Evolutionary conservation across 2,888 invertebrate genomes (phyloP).

Genomic region (Drosophila antonietae): DNA sequence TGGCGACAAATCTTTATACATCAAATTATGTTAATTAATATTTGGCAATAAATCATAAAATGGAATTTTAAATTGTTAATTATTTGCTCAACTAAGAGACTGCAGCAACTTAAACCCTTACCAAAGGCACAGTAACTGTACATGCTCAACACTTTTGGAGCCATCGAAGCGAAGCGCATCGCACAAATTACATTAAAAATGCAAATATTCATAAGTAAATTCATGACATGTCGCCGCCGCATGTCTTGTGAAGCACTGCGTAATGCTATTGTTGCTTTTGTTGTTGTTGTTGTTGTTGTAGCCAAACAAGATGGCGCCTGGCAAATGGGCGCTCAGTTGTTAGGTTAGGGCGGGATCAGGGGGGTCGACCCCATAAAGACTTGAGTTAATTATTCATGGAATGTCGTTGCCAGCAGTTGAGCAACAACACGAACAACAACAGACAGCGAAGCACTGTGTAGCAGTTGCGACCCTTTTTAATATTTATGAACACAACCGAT

Average conservation of each 20-base stretch:
- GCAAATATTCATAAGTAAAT: slow-evolving; percentile 77
- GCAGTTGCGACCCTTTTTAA: slow-evolving; percentile 74
- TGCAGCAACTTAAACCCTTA: neutral
- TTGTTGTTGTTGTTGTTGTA: slow-evolving; percentile 35
- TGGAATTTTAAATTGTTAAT: neutral
- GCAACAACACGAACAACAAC: slow-evolving; percentile 38
- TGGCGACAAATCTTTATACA: neutral
- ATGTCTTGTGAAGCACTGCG: slow-evolving; percentile 36
- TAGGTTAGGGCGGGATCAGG: neutral
- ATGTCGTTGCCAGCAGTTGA: slow-evolving; percentile 72
- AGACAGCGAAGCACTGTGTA: slow-evolving; percentile 46
- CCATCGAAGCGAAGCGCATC: slow-evolving; percentile 39
- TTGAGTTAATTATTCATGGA: slow-evolving; percentile 80
- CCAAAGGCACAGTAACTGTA: neutral
- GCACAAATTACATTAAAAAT: slow-evolving; percentile 78
- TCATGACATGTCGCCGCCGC: slow-evolving; percentile 73
- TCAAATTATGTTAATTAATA: slow-evolving; percentile 4
- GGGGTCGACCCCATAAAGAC: slow-evolving; percentile 53
- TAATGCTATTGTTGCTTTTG: slow-evolving; percentile 33
- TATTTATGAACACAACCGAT: slow-evolving; percentile 81
- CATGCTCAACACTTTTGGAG: slow-evolving; percentile 15
- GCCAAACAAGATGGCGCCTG: slow-evolving; percentile 73
- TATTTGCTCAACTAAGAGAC: neutral
- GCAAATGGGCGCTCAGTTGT: slow-evolving; percentile 51
- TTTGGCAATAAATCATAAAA: neutral